These are phyloP conservation scores for Emydocephalus ijimae DNA, from an alignment of 2,113 vertebrate genomes.

Conservation along the genomic window DNA sequence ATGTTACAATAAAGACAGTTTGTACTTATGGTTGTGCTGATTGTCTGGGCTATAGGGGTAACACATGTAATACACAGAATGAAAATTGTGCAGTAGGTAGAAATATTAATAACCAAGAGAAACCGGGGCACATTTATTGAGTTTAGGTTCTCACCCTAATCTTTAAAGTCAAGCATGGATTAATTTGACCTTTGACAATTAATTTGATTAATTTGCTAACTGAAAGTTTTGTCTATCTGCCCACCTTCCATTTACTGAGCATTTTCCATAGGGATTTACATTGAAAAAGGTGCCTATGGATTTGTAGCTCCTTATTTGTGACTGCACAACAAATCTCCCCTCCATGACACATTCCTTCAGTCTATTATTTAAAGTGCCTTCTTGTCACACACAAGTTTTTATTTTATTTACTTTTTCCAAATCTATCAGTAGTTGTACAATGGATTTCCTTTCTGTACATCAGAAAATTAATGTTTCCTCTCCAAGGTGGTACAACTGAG, in stretches of 20 bases:
- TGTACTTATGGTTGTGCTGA: neutral
- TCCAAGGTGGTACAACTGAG: neutral
- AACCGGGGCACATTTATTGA: neutral
- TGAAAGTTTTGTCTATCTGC: neutral
- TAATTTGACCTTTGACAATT: neutral
- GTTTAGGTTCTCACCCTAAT: neutral
- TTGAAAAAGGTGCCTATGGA: neutral
- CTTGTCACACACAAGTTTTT: neutral
- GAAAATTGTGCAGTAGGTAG: neutral
- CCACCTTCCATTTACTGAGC: neutral
- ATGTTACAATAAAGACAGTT: neutral
- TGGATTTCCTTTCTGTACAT: neutral
- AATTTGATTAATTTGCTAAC: neutral
- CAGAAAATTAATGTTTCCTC: neutral
- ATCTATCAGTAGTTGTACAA: neutral
- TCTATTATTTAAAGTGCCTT: neutral
- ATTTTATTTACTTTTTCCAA: neutral
- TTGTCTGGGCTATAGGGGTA: neutral
- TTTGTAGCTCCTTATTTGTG: neutral
- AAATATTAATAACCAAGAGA: neutral
- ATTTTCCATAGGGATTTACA: neutral
- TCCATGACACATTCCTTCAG: neutral
- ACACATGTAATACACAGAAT: neutral
- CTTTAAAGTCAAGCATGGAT: neutral
- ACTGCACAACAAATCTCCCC: neutral